Conservation (phyloP, 2,888 invertebrate genomes). For the Andrena minutula region DNA sequence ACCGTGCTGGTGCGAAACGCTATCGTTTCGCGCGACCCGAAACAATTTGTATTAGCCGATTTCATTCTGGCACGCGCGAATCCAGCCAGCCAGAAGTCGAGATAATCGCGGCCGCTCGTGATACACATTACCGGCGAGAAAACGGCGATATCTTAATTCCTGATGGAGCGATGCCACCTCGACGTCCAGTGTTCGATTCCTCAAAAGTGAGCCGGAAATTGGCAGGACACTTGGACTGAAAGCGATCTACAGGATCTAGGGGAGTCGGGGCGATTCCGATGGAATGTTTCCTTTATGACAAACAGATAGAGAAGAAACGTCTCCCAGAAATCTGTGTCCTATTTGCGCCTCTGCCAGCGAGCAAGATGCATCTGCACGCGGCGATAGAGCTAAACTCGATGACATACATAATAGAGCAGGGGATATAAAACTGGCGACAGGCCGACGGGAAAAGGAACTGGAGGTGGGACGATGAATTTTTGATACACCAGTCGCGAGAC, state of each 20-base stretch:
- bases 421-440: slow-evolving; percentile 63
- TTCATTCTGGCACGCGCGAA: slow-evolving; percentile 37
- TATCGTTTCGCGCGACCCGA: slow-evolving; percentile 54
- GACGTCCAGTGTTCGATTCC: not conserved
- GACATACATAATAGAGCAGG: slow-evolving; percentile 62
- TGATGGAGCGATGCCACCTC: not conserved
- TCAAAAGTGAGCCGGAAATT: slow-evolving; percentile 16
- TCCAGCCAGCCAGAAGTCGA: slow-evolving; percentile 26
- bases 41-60: slow-evolving; percentile 67
- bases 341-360: slow-evolving; percentile 57
- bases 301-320: slow-evolving; percentile 34
- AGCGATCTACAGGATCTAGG: not conserved
- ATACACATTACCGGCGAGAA: not conserved
- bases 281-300: slow-evolving; percentile 38
- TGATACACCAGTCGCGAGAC: slow-evolving; percentile 44
- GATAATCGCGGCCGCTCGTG: slow-evolving; percentile 26
- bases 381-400: slow-evolving; percentile 60
- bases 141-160: slow-evolving; percentile 10
- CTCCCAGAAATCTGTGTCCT: slow-evolving; percentile 52
- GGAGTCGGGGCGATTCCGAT: not conserved
- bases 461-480: slow-evolving; percentile 60
- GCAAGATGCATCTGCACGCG: slow-evolving; percentile 34
- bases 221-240: not conserved
- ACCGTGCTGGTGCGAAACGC: slow-evolving; percentile 27
- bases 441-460: slow-evolving; percentile 45